Conservation (phyloP, 2,888 invertebrate genomes). For the Eupithecia insigniata region DNA sequence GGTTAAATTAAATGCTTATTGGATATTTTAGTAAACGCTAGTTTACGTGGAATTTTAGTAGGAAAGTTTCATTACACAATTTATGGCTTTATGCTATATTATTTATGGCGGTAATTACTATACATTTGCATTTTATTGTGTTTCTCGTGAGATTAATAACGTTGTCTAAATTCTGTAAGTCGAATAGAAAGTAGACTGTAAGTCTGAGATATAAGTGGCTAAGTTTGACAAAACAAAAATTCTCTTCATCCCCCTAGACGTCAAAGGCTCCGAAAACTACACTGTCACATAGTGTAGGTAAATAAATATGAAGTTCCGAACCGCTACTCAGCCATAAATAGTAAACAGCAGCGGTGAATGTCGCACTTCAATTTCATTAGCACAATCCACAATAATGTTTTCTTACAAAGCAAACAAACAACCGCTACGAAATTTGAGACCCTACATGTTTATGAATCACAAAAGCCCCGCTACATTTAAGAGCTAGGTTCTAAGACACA, state of each 20-base stretch:
- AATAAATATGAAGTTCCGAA: background rate
- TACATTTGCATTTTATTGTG: constrained; percentile 67
- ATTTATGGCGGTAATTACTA: constrained; percentile 69
- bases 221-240: too few relatives aligned
- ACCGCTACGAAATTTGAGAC: constrained; percentile 46
- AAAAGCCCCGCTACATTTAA: constrained; percentile 62
- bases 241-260: background rate
- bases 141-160: constrained; percentile 46
- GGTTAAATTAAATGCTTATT: constrained; percentile 55
- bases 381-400: constrained; percentile 34
- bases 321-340: constrained; percentile 3
- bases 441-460: constrained; percentile 51
- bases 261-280: background rate
- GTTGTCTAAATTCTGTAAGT: background rate
- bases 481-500: constrained; percentile 65
- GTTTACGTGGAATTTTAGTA: constrained; percentile 51
- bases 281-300: background rate
- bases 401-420: constrained; percentile 43
- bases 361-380: constrained; percentile 41
- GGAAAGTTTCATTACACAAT: constrained; percentile 64
- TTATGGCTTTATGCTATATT: constrained; percentile 60
- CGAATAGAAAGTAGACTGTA: background rate
- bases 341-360: constrained; percentile 12
- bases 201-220: background rate
- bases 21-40: constrained; percentile 54